Evolutionary conservation across 2,797 vertebrate genomes (phyloP).

Genomic region (Acanthis flammea): DNA sequence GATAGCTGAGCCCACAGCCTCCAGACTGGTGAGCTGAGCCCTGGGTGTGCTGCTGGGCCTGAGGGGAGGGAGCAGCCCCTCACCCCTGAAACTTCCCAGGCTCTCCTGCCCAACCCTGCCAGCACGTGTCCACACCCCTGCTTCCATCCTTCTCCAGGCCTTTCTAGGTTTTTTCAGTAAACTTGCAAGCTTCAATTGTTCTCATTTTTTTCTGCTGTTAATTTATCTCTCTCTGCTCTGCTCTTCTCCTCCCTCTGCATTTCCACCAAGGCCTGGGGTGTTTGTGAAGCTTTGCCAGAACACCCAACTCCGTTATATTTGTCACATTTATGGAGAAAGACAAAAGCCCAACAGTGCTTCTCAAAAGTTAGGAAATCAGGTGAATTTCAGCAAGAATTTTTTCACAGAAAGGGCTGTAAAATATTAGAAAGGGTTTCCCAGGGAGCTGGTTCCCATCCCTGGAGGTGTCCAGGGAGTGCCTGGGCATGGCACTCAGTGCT

Average conservation of each 20-base stretch:
- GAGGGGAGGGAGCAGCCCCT: background rate
- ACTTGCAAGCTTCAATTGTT: background rate
- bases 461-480: background rate
- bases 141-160: background rate
- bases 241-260: background rate
- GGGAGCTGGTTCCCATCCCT: background rate
- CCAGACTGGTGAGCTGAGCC: fast-evolving
- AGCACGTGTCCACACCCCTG: fast-evolving
- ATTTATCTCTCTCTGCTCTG: background rate
- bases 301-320: background rate
- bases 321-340: background rate
- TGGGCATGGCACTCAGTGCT: background rate
- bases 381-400: background rate
- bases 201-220: background rate
- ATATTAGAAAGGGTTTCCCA: background rate
- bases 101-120: background rate
- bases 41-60: background rate
- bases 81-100: fast-evolving
- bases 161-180: background rate
- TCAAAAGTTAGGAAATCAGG: background rate
- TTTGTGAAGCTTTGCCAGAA: background rate
- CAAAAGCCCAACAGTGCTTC: background rate
- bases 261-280: background rate
- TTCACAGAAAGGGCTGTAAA: background rate
- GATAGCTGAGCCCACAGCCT: background rate